Percentiles rank a stretch among this genome's conserved stretches.
Conservation (phyloP, 2,888 invertebrate genomes). For the Fragum sueziense region DNA sequence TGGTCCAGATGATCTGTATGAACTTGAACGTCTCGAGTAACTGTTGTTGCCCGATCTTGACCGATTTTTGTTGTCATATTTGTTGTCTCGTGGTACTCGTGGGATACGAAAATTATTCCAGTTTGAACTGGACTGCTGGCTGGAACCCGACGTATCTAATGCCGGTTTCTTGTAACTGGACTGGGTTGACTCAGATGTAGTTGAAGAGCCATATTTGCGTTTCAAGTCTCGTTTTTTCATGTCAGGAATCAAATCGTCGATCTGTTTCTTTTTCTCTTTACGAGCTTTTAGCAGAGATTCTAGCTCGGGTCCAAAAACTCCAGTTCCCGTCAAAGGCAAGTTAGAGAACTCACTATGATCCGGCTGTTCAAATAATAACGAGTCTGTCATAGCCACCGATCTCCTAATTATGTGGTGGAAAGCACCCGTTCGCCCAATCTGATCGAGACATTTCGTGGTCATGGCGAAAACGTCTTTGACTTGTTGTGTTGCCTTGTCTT, state of each 20-base stretch:
- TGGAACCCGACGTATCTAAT: background rate
- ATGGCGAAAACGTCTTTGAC: slow-evolving; percentile 46
- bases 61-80: background rate
- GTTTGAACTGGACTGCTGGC: background rate
- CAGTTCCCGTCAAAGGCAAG: no score
- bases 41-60: background rate
- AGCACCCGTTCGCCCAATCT: slow-evolving; percentile 31
- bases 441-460: slow-evolving; percentile 30
- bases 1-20: background rate
- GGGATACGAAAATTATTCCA: slow-evolving; percentile 23
- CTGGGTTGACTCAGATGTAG: background rate
- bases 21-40: background rate
- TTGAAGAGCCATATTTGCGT: slow-evolving; percentile 9
- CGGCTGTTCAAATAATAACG: slow-evolving; percentile 16
- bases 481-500: background rate
- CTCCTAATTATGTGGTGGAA: slow-evolving; percentile 33
- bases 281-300: slow-evolving; percentile 25
- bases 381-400: slow-evolving; percentile 33
- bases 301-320: slow-evolving; percentile 29
- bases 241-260: slow-evolving; percentile 35
- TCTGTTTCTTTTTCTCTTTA: slow-evolving; percentile 51
- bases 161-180: background rate
- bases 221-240: slow-evolving; percentile 20
- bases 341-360: slow-evolving; percentile 29
- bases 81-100: background rate